phyloP scores from a whole-genome alignment of 2,113 vertebrate species.

The Odobenus rosmarus region DNA sequence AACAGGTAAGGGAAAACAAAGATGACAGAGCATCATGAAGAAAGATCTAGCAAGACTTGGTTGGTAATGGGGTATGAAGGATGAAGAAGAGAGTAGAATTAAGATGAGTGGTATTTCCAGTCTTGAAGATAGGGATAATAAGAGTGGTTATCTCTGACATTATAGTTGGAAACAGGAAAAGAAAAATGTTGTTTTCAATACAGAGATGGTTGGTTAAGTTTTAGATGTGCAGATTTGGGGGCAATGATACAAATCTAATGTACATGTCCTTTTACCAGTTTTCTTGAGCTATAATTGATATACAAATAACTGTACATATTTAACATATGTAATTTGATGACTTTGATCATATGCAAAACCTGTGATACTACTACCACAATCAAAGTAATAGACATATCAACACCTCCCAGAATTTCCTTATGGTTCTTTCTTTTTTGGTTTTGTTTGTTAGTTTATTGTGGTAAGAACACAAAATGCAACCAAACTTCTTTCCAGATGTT shows the following conservation, averaged over 20 bases:
- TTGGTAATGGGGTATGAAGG: neutral
- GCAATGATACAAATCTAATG: neutral
- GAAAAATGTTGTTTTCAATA: neutral
- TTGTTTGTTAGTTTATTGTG: neutral
- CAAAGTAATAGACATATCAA: neutral
- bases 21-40: neutral
- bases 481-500: neutral
- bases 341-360: neutral
- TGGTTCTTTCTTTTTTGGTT: neutral
- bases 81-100: neutral
- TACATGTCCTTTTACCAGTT: neutral
- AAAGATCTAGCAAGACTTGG: neutral
- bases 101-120: neutral
- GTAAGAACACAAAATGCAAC: neutral
- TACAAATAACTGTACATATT: neutral
- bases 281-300: neutral
- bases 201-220: neutral
- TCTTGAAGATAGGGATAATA: neutral
- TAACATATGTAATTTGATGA: neutral
- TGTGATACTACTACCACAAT: rapidly evolving
- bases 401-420: neutral
- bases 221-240: neutral
- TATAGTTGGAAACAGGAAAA: neutral
- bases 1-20: neutral
- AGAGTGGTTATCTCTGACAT: neutral